Conservation (phyloP, 2,797 vertebrate genomes). For the Amazona ochrocephala region DNA sequence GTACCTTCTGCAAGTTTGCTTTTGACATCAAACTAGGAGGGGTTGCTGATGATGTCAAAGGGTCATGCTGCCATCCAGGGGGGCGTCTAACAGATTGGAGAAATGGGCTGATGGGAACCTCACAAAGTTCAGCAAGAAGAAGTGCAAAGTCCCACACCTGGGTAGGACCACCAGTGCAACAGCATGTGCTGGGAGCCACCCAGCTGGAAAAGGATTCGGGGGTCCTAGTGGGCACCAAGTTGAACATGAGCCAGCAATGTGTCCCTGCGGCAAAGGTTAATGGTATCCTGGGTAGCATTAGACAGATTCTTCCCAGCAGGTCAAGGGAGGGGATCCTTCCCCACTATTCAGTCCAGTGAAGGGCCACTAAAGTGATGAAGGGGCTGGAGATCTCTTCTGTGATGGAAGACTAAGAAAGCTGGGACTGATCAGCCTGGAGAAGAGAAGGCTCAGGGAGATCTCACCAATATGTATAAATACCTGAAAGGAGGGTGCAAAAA, state of each 20-base stretch:
- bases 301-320: background rate
- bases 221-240: background rate
- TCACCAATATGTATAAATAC: background rate
- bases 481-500: background rate
- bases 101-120: background rate
- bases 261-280: background rate
- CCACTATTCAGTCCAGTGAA: background rate
- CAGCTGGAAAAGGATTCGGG: background rate
- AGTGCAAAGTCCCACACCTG: background rate
- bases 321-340: background rate
- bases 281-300: background rate
- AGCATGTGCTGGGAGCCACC: background rate
- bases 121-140: background rate
- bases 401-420: background rate
- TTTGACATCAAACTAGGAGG: background rate
- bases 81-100: background rate
- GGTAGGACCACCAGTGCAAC: background rate
- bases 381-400: background rate
- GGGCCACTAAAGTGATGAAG: background rate
- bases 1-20: background rate
- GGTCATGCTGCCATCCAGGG: background rate
- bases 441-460: background rate
- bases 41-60: background rate
- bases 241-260: background rate
- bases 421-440: background rate